Percentiles rank a stretch among this genome's conserved stretches.
These are phyloP conservation scores for Apotomis betuletana DNA, from an alignment of 2,888 invertebrate species.

Conservation along the genomic window DNA sequence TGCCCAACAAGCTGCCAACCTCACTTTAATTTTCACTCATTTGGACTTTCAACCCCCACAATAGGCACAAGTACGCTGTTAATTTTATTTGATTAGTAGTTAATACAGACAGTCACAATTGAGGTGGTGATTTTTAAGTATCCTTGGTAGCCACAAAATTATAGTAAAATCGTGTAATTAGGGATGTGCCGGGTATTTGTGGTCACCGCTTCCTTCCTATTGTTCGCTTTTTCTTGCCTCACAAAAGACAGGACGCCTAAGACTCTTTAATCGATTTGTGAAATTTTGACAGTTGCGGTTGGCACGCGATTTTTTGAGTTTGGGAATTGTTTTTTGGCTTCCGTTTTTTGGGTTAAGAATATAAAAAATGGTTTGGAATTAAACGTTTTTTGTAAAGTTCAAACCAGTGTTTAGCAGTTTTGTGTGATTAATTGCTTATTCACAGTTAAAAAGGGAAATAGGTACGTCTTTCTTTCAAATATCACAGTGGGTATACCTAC, in stretches of 20 bases:
- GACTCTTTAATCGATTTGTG: slow-evolving; percentile 75
- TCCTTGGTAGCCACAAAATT: slow-evolving; percentile 75
- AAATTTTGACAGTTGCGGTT: slow-evolving; percentile 80
- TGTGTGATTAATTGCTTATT: no score
- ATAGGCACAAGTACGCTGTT: slow-evolving; percentile 58
- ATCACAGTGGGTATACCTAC: no score
- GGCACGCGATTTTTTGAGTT: slow-evolving; percentile 61
- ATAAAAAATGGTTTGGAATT: neutral
- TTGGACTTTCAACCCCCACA: slow-evolving; percentile 63
- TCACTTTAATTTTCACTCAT: slow-evolving; percentile 43
- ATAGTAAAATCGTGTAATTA: slow-evolving; percentile 79
- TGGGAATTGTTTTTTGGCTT: slow-evolving; percentile 55
- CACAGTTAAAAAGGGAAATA: no score
- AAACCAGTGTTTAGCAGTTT: no score
- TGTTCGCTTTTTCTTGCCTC: slow-evolving; percentile 62
- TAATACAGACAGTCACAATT: slow-evolving; percentile 63
- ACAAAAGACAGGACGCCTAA: slow-evolving; percentile 60
- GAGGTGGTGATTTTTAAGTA: slow-evolving; percentile 71
- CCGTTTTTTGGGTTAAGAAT: slow-evolving; percentile 42
- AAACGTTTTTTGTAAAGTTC: no score
- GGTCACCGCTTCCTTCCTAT: slow-evolving; percentile 78
- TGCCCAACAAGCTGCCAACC: slow-evolving; percentile 37
- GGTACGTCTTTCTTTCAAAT: no score
- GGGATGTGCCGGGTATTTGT: slow-evolving; percentile 71
- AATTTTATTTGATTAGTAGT: slow-evolving; percentile 75